Base-by-base conservation (phyloP, 2,113 vertebrate species). In the Rhizomys pruinosus region DNA sequence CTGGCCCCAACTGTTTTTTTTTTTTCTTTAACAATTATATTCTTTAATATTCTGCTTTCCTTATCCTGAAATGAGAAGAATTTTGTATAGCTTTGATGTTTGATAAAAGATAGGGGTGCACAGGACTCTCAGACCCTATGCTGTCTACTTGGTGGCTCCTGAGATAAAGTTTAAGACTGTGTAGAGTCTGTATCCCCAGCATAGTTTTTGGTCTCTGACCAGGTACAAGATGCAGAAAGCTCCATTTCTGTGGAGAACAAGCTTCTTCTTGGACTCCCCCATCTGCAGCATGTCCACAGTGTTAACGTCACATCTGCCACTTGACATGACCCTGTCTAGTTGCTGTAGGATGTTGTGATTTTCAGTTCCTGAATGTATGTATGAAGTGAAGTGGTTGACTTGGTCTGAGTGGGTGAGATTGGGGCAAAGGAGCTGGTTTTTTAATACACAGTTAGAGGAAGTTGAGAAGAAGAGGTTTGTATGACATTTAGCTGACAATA, bases 11-110 rank as follows among this genome's bases (percentile, higher is more conserved):
- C 47, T 52, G 47, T 52, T 52, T 52, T 52, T 52, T 52, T 52
- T 52, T 52, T 52, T 52, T 79, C 9, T 61, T 80, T 25, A 85
- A 52, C 9, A 87, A 23, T 94, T 73, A 32, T 44, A 79, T 93
- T 84, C 7, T 34, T 87, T 90, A 92, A 29, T 63, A 61, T 63
- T 82, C 72, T 94, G 52, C 52, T 59, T 90, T 15, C 4, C 82
- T 12, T 66, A 61, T 19, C 44, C 17, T 79, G 68, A 39, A 88
- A 73, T 78, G 52, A 59, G 47, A 47, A 61, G 7, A 73, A 57
- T 74, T 76, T 39, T 80, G 6, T 63, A 19, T 66, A 59, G 57
- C 79, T 42, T 85, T 20, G 57, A 25, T 85, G 52, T 85, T 52
- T 81, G 74, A 29, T 47, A 9, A 10, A 34, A 87, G 57, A 81